Conservation (phyloP, 2,797 vertebrate species). For the Falco peregrinus region DNA sequence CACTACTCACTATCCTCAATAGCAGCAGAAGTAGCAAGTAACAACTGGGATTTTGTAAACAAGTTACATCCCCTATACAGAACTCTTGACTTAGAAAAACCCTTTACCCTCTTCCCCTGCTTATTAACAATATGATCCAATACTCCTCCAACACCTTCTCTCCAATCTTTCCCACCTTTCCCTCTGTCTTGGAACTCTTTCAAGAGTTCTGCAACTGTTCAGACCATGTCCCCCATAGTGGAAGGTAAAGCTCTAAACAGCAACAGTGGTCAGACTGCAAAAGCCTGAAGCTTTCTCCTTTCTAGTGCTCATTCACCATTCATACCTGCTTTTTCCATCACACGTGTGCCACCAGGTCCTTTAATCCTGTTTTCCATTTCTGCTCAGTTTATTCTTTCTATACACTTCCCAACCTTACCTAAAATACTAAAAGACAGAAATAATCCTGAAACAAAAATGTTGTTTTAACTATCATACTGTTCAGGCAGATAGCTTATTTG, state of each 20-base stretch:
- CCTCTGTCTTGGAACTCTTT: background rate
- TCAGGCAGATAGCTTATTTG: background rate
- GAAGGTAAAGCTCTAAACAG: background rate
- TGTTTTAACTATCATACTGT: background rate
- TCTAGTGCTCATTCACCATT: background rate
- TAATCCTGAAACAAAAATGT: background rate
- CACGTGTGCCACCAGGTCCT: background rate
- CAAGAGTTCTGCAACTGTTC: background rate
- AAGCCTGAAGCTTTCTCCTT: background rate
- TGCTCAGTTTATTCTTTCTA: background rate
- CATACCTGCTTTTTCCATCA: background rate
- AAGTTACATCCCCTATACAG: background rate
- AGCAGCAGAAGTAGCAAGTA: background rate
- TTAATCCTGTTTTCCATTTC: background rate
- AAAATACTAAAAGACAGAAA: background rate
- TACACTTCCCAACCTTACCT: background rate
- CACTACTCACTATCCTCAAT: background rate
- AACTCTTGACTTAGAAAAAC: background rate
- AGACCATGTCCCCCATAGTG: background rate
- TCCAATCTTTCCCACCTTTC: background rate
- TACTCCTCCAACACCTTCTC: background rate
- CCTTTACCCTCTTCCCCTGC: background rate
- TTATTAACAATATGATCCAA: background rate
- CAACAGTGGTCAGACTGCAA: background rate
- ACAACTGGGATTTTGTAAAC: background rate